Percentiles rank a stretch among this genome's conserved stretches.
Conservation (phyloP, 2,797 vertebrate species). For the Staurois parvus region DNA sequence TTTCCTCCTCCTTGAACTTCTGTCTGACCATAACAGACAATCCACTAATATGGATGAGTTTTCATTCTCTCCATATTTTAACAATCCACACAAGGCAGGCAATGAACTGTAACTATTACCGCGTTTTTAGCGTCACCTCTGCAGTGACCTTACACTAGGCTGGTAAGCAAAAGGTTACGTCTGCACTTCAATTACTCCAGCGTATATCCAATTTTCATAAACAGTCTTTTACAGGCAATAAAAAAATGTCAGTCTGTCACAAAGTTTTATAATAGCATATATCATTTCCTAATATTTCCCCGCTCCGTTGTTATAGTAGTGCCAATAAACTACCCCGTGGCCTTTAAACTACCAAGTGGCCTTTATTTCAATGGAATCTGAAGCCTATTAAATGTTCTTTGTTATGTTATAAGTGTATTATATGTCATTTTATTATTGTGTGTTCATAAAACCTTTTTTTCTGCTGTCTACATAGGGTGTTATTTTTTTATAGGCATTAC, state of each 20-base stretch:
- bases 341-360: background rate
- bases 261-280: background rate
- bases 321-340: background rate
- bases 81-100: constrained; percentile 38
- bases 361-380: background rate
- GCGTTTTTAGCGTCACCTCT: constrained; percentile 22
- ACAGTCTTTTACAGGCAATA: background rate
- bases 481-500: too few relatives aligned
- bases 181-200: constrained; percentile 18
- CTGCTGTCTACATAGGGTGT: too few relatives aligned
- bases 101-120: constrained; percentile 22
- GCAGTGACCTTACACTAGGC: constrained; percentile 22
- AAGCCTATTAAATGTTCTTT: too few relatives aligned
- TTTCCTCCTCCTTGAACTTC: too few relatives aligned
- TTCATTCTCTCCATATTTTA: constrained; percentile 6
- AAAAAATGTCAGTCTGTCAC: background rate
- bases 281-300: background rate
- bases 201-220: constrained; percentile 12
- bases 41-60: background rate
- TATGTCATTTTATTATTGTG: too few relatives aligned
- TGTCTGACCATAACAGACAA: too few relatives aligned
- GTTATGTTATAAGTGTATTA: too few relatives aligned
- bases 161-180: constrained; percentile 11
- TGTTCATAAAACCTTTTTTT: too few relatives aligned
- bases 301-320: background rate